These are phyloP conservation scores for Sternotherus odoratus DNA, from an alignment of 2,797 vertebrate genomes.

Conservation along the genomic window DNA sequence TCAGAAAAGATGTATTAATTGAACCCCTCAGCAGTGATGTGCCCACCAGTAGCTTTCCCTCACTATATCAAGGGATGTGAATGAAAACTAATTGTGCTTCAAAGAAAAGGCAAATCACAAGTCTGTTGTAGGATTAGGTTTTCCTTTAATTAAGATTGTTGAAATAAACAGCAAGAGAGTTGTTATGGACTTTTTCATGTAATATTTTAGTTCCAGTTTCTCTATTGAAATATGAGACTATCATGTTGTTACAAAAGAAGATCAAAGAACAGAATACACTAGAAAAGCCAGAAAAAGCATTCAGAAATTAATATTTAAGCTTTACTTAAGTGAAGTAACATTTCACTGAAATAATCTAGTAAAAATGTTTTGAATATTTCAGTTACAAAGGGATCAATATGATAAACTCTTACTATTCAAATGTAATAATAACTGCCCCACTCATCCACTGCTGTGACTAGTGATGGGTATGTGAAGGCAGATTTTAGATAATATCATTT, in stretches of 20 bases:
- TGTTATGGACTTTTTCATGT: slow-evolving; percentile 66
- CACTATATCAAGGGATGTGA: slow-evolving; percentile 84
- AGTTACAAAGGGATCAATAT: neutral
- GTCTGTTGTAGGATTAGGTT: slow-evolving; percentile 69
- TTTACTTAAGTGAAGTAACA: slow-evolving; percentile 42
- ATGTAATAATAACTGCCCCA: neutral
- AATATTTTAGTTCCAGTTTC: slow-evolving; percentile 74
- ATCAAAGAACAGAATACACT: slow-evolving; percentile 60
- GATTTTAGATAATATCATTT: slow-evolving; percentile 15
- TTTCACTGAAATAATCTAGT: slow-evolving; percentile 45
- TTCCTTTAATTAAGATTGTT: slow-evolving; percentile 75
- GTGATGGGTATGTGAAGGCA: neutral
- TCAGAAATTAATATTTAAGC: slow-evolving; percentile 25
- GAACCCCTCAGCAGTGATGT: slow-evolving; percentile 79
- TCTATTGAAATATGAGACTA: slow-evolving; percentile 73
- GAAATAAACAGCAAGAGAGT: slow-evolving; percentile 71
- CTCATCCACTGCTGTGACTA: neutral
- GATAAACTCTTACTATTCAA: neutral
- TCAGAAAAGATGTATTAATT: slow-evolving; percentile 79
- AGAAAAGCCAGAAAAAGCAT: slow-evolving; percentile 54
- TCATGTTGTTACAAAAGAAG: slow-evolving; percentile 66
- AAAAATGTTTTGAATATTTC: slow-evolving; percentile 61
- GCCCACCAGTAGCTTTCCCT: slow-evolving; percentile 81
- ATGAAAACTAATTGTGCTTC: slow-evolving; percentile 84
- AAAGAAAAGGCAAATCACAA: slow-evolving; percentile 77